Conservation (phyloP, 2,113 vertebrate species). For the Eleginops maclovinus region DNA sequence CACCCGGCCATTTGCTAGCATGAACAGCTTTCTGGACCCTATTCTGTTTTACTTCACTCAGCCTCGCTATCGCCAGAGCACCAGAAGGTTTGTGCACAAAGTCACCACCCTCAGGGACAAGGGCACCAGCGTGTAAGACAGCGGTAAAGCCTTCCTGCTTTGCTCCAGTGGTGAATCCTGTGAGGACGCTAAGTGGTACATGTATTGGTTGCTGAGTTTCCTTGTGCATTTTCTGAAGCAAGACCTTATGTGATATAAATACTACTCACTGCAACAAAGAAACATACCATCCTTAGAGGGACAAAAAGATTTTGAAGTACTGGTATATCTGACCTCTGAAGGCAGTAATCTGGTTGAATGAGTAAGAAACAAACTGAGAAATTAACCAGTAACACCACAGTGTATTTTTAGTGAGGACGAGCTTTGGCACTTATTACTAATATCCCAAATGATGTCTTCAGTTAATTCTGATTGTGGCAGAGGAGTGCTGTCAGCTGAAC, state of each 20-base stretch:
- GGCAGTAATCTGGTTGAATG: neutral
- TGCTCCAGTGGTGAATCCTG: neutral
- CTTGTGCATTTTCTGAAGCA: neutral
- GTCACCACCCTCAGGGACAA: slow-evolving; percentile 83
- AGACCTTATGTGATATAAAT: neutral
- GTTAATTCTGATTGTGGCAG: neutral
- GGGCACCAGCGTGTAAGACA: slow-evolving; percentile 49
- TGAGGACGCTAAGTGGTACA: neutral
- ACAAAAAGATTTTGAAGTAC: neutral
- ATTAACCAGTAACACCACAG: neutral
- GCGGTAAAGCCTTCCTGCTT: neutral
- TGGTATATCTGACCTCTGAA: neutral
- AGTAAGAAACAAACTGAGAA: neutral
- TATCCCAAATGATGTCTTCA: neutral
- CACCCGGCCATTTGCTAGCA: slow-evolving; percentile 94
- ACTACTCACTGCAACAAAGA: neutral
- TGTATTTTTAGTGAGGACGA: neutral
- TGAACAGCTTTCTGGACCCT: slow-evolving; percentile 96
- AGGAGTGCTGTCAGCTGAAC: neutral
- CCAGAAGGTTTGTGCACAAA: slow-evolving; percentile 85
- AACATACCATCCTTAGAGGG: neutral
- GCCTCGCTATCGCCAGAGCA: slow-evolving; percentile 87
- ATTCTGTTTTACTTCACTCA: slow-evolving; percentile 98
- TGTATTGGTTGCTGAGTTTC: neutral
- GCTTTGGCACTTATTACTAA: neutral